Base-by-base conservation (phyloP, 1,140 invertebrate species). In the Drosophila aff. region DNA sequence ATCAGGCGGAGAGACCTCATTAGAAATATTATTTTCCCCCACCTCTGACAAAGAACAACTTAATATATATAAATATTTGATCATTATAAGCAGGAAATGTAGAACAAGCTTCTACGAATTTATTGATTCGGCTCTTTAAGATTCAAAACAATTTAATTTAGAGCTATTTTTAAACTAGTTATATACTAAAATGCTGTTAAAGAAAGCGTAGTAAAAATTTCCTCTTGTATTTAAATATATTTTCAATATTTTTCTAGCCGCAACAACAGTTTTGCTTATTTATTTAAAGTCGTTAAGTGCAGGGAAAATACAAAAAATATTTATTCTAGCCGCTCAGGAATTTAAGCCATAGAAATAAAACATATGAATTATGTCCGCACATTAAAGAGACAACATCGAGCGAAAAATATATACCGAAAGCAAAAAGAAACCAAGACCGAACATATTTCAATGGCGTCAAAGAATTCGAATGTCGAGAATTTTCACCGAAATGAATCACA, bases 291-390 rank as follows among this genome's bases (percentile, higher is more conserved):
- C 72, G 71, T 76, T 65, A 66, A 44, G 66, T 38, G 33, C 23
- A 23, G 52, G 57, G 41, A 74, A 81, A 64, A 80, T 53, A 41
- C 46, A 50, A 55, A 41, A 23, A 59, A 78, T 80, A 77, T 84
- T 74, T 81, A 41, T 44, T 50, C 47, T 74, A 33, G 36, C 49
- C 63, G 57, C 76, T 66, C 76, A 49, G 62, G 78, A 78, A 82
- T 80, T 89, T 61, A 77, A 80, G 76, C 67, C 76, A 77, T 69
- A 78, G 68, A 89, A 90, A 89, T 89, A 90, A 89, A 89, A 90
- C 84, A 89, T 79, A 90, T 89, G 84, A 89, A 84, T 90, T 89
- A 89, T 89, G 85, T 74, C 67, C 69, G 64, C 61, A 75, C 68
- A 68, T 71, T 72, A 76, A 79, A 64, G 76, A 64, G 60, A 79